Conservation (phyloP, 2,888 invertebrate species). For the Eudasyphora cyanicolor region DNA sequence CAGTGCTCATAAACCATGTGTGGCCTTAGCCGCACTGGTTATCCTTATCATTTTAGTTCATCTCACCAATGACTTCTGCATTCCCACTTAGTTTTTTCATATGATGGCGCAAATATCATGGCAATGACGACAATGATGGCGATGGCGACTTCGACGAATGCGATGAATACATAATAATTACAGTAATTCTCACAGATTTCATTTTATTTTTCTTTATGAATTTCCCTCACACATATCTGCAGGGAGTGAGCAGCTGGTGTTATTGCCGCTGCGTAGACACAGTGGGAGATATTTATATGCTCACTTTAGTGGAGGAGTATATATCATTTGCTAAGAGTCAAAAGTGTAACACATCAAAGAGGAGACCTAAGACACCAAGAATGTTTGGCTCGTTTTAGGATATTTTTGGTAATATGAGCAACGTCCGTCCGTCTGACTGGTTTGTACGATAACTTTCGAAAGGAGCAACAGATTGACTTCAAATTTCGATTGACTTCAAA, state of each 20-base stretch:
- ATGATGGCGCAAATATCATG: not conserved
- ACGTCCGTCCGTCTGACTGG: no score
- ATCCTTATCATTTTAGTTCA: constrained; percentile 58
- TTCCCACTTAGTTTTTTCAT: not conserved
- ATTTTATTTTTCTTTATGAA: constrained; percentile 21
- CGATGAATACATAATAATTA: constrained; percentile 61
- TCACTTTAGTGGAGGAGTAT: no score
- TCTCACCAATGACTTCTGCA: constrained; percentile 55
- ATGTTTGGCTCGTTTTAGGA: no score
- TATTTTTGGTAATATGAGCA: no score
- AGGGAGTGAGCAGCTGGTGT: no score
- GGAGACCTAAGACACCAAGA: no score
- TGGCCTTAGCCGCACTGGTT: constrained; percentile 55
- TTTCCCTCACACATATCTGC: not conserved
- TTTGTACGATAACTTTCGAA: no score
- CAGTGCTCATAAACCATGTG: constrained; percentile 38
- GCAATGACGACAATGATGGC: not conserved
- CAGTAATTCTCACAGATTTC: constrained; percentile 61
- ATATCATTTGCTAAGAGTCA: no score
- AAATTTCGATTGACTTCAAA: not conserved
- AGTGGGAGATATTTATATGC: no score
- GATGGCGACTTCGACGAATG: not conserved
- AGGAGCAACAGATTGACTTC: not conserved
- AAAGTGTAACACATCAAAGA: no score
- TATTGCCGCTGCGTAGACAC: not conserved